phyloP scores from a whole-genome alignment of 2,797 vertebrate species.

The Dermochelys coriacea region DNA sequence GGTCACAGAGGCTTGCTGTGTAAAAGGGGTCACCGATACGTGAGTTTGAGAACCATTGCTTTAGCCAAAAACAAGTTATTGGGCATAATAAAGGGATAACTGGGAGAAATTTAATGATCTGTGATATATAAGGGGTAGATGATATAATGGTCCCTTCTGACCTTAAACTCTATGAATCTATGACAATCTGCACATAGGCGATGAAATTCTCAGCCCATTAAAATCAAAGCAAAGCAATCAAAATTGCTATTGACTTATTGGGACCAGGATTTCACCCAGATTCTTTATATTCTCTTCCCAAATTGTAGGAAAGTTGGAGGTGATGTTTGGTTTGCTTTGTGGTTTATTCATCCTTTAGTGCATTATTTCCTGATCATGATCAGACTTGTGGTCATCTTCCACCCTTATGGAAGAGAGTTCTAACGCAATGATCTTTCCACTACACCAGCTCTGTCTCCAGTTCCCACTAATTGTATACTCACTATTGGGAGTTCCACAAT shows the following conservation, averaged over 20 bases:
- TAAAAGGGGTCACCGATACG: no score
- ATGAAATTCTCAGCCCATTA: conserved; percentile 3
- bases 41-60: neutral
- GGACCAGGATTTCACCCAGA: neutral
- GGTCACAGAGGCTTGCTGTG: no score
- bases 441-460: no score
- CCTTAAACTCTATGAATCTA: neutral
- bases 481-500: no score
- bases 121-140: neutral
- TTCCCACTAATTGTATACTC: no score
- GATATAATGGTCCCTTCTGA: neutral
- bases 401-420: no score
- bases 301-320: neutral
- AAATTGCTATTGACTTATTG: no score
- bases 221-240: neutral
- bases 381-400: no score
- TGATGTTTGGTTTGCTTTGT: neutral
- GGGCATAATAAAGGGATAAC: neutral
- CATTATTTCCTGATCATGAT: no score
- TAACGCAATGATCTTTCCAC: no score
- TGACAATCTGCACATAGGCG: neutral
- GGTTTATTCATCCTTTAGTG: neutral
- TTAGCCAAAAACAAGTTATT: neutral
- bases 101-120: neutral
- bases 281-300: neutral